Conservation (phyloP, 2,797 vertebrate species). For the Phylloscopus collybita region DNA sequence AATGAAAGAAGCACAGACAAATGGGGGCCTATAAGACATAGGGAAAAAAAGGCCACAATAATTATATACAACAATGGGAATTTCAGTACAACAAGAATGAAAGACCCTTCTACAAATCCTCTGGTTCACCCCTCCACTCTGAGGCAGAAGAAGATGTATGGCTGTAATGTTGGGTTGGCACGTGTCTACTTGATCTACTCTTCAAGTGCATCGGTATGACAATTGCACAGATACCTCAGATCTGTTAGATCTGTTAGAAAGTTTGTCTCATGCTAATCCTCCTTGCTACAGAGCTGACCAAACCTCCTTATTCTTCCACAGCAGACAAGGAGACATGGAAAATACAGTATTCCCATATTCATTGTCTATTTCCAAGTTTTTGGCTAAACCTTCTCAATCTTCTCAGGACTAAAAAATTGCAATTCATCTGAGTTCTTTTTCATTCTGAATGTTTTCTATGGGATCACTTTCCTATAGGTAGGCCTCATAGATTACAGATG, state of each 20-base stretch:
- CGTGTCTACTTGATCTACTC: not conserved
- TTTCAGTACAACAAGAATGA: not conserved
- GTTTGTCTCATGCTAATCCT: not conserved
- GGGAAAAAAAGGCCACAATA: not conserved
- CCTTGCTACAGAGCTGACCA: not conserved
- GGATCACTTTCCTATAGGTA: not conserved
- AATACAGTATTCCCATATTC: not conserved
- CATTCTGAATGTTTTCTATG: not conserved
- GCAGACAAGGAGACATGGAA: not conserved
- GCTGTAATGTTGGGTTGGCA: not conserved
- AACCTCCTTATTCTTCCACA: not conserved
- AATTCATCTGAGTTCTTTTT: not conserved
- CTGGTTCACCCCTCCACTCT: accelerated
- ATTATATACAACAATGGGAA: not conserved
- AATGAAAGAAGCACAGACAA: not conserved
- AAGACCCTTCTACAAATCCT: not conserved
- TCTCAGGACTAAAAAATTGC: not conserved
- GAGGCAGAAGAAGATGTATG: not conserved
- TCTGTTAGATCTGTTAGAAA: not conserved
- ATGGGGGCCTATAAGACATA: not conserved
- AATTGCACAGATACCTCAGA: not conserved
- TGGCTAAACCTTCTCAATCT: not conserved
- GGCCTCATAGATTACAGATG: not conserved
- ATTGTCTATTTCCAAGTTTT: not conserved
- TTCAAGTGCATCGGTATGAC: not conserved